Base-by-base conservation (phyloP, 2,888 invertebrate genomes). In the Agelastica alni region DNA sequence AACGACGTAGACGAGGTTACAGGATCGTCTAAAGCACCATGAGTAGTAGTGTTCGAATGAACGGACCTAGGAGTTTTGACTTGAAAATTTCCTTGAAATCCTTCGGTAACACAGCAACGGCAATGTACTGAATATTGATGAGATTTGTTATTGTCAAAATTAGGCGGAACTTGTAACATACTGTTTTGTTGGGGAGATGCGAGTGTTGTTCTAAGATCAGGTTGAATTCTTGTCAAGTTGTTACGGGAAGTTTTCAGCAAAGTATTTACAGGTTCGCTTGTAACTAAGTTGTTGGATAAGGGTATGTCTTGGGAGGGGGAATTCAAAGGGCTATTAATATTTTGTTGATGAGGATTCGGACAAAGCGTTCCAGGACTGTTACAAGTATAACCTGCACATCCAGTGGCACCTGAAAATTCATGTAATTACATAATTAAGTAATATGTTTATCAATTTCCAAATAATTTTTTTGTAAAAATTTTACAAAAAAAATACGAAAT, bases 1-100 rank as follows among this genome's bases (percentile, higher is more conserved):
- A 80, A 79, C 60, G 81, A 86, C 3, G 86, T 87, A 7, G 88
- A 87, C 4, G 88, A 87, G 7, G 85, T 87, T 2, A 88, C 86
- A 7, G 87, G 86, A 72, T 80, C 84, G 34, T 84, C 83, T 51
- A 77, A 78, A 17, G 77, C 75, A 75, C 83, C 84, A n/a, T n/a
- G n/a, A n/a, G n/a, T n/a, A 17, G 82, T 81, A 4, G 79, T 80
- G 16, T 79, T 77, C 0, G 78, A 77, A 9, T 80, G 70, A 63
- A 83, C 80, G 64, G 80, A 66, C 45, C 64, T 59, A 5, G 51
- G 42, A 32, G 55, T 46, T 39, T 56, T 58, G 37, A 41, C 41
- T 36, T 57, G 56, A 39, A 41, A 57, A 36, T 62, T 63, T 80
- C 79, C 70, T 59, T 77, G 78, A 39, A 73, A 75, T 44, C 75